Conservation (phyloP, 2,888 invertebrate genomes). For the Archips crataeganus region DNA sequence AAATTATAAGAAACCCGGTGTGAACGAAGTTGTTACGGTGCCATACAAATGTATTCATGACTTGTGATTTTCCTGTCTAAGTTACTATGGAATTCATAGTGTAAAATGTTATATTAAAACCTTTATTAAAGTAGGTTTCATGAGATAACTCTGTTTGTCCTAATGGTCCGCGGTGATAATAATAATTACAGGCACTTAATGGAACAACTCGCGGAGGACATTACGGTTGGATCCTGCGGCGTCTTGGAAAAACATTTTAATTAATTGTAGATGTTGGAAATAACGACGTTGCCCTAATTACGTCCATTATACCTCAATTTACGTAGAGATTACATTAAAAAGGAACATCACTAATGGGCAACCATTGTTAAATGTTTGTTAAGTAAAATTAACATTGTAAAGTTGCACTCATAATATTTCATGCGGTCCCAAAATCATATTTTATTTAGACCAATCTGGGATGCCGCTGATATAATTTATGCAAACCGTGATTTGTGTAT, state of each 20-base stretch:
- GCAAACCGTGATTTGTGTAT: conserved; percentile 33
- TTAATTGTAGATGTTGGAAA: conserved; percentile 22
- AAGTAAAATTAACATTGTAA: conserved; percentile 19
- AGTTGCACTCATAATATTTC: conserved; percentile 28
- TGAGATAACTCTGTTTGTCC: conserved; percentile 11
- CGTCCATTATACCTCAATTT: conserved; percentile 28
- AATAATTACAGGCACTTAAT: conserved; percentile 29
- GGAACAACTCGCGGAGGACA: conserved; percentile 19
- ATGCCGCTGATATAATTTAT: conserved; percentile 27
- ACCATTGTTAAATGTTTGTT: conserved; percentile 22
- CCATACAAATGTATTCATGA: too few species aligned
- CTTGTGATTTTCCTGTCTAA: background rate
- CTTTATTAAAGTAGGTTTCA: conserved; percentile 9
- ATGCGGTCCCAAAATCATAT: conserved; percentile 24
- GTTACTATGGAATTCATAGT: conserved; percentile 20
- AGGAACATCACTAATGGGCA: conserved; percentile 14
- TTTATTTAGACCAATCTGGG: conserved; percentile 38
- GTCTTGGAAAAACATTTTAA: conserved; percentile 24
- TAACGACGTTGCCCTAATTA: conserved; percentile 21
- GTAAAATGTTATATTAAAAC: background rate
- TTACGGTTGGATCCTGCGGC: conserved; percentile 8
- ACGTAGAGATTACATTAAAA: conserved; percentile 16
- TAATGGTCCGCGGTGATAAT: conserved; percentile 29
- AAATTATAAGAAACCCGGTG: too few species aligned
- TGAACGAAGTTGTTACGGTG: too few species aligned